Evolutionary conservation across 2,797 vertebrate genomes (phyloP).

Genomic region (Mormyrops boulengeri): DNA sequence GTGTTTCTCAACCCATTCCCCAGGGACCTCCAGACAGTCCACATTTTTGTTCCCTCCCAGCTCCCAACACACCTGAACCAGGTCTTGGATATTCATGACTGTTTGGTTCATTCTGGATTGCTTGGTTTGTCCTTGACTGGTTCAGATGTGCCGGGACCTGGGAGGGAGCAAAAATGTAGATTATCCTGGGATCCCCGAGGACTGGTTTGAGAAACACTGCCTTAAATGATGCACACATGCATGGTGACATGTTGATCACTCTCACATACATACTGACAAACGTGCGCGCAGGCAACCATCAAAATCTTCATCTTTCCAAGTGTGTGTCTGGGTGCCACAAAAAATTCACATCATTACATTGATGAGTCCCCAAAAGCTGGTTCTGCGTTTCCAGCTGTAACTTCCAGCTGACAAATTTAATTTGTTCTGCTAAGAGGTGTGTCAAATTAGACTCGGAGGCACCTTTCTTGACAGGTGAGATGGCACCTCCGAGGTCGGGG

Average conservation of each 20-base stretch:
- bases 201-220: neutral
- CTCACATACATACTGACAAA: neutral
- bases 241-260: neutral
- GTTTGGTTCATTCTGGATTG: neutral
- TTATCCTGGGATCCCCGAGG: neutral
- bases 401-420: slow-evolving; percentile 18
- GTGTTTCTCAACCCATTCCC: neutral
- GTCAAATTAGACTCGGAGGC: slow-evolving; percentile 5
- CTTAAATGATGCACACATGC: neutral
- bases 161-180: neutral
- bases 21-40: neutral
- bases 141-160: neutral
- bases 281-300: neutral
- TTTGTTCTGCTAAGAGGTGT: slow-evolving; percentile 16
- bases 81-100: neutral
- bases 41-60: neutral
- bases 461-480: slow-evolving; percentile 10
- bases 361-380: neutral
- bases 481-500: neutral
- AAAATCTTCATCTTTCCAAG: slow-evolving; percentile 8
- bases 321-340: slow-evolving; percentile 1
- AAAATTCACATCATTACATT: slow-evolving; percentile 15
- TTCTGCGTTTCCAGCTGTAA: neutral
- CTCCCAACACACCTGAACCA: neutral
- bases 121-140: neutral